phyloP scores from a whole-genome alignment of 2,888 invertebrate species.

The Parnassius apollo region DNA sequence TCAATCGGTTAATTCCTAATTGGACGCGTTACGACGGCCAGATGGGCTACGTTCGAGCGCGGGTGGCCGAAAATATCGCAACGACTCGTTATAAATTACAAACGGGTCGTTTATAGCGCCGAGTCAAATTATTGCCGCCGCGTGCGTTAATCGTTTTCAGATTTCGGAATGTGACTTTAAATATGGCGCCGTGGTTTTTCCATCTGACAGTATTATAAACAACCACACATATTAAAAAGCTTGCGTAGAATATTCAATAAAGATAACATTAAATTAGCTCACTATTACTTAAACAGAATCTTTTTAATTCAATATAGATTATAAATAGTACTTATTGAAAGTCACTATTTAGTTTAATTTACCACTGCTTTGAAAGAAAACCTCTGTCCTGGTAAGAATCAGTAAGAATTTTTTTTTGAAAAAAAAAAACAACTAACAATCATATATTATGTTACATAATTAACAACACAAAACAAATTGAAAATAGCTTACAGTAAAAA shows the following conservation, averaged over 20 bases:
- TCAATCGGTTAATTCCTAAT: background rate
- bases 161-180: background rate
- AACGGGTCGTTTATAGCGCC: background rate
- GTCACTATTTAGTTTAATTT: too few species aligned
- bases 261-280: too few species aligned
- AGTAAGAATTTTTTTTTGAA: too few species aligned
- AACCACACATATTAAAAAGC: background rate
- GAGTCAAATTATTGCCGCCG: background rate
- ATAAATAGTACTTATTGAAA: too few species aligned
- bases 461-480: too few species aligned
- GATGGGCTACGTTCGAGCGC: background rate
- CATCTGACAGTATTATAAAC: background rate
- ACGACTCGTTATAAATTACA: background rate
- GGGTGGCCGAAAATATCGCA: background rate
- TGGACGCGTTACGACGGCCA: slow-evolving; percentile 9
- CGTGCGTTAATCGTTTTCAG: slow-evolving; percentile 1
- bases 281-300: too few species aligned
- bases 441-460: too few species aligned
- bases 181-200: background rate
- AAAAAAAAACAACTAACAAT: too few species aligned
- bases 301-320: too few species aligned
- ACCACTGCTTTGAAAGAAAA: too few species aligned
- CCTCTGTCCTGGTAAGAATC: too few species aligned
- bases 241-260: background rate
- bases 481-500: too few species aligned